These are phyloP conservation scores for Bradysia coprophila DNA, from an alignment of 1,140 invertebrate species.

Conservation along the genomic window DNA sequence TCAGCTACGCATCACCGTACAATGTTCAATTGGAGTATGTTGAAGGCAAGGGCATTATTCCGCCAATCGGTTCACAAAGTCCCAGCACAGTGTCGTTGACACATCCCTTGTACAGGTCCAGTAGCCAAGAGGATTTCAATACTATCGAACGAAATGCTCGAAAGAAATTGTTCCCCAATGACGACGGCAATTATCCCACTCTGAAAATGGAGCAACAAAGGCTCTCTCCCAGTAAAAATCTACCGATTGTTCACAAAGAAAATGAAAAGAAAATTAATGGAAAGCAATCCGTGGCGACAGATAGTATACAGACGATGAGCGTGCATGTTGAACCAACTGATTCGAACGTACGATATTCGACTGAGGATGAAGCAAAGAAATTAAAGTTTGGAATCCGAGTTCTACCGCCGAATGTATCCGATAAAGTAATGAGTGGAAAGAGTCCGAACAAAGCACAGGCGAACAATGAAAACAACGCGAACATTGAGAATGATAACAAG, in stretches of 20 bases:
- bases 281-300: conserved; percentile 1
- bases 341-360: not conserved
- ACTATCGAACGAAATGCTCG: conserved; percentile 10
- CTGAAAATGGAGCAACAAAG: conserved; percentile 15
- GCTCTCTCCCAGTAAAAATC: conserved; percentile 2
- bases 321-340: not conserved
- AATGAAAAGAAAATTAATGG: conserved; percentile 2
- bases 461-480: conserved; percentile 25
- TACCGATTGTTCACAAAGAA: not conserved
- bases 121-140: conserved; percentile 28
- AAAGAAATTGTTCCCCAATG: conserved; percentile 3
- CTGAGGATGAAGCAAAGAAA: conserved; percentile 26
- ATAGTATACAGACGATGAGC: conserved; percentile 1
- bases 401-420: conserved; percentile 30
- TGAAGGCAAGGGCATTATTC: conserved; percentile 16
- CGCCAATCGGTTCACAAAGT: not conserved
- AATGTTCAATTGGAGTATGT: conserved; percentile 56
- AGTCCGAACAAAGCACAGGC: conserved; percentile 20
- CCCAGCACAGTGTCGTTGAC: conserved; percentile 7
- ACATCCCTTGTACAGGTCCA: conserved; percentile 20
- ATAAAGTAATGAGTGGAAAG: conserved; percentile 27
- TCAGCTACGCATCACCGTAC: conserved; percentile 84
- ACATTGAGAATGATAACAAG: conserved; percentile 22
- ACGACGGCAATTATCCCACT: conserved; percentile 7
- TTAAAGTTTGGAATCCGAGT: conserved; percentile 54